Base-by-base conservation (phyloP, 2,797 vertebrate genomes). In the Hydrophis major region DNA sequence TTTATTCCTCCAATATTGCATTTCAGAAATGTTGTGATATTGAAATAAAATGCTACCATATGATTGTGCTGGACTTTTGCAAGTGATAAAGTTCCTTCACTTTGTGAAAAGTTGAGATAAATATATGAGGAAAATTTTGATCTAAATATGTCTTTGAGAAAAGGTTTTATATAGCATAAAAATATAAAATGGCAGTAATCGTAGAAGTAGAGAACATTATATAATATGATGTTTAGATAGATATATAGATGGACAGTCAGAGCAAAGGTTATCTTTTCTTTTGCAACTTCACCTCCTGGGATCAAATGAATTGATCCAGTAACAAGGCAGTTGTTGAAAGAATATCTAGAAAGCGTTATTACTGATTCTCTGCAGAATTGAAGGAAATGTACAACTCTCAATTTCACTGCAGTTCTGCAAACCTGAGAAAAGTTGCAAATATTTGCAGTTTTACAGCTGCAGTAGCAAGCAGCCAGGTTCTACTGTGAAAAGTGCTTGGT, bases 381-480 rank as follows among this genome's bases (percentile, higher is more conserved):
- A 47, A 1, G 20, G 37, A 47, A 83, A 83, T 22, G 4, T 47
- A 47, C 37, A 47, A 25, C 8, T 25, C 20, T 83, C 74, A 83
- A 47, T 83, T 83, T 83, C 78, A 83, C 20, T 47, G 20, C 78
- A 83, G 42, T 22, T 83, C 78, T 83, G 78, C 42, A 47, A 83
- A 83, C 78, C 74, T 83, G 42, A 37, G 78, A 47, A 42, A 87
- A 27, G 86, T 60, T 90, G 86, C 2, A 66, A 47, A 37, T 0
- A 0, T 12, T 89, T 92, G 1, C 47, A 37, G 32, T 50, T n/a
- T 57, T 89, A 90, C 92, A 59, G 66, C 42, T 66, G 66, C 3
- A 61, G 32, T 57, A 92, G n/a, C 50, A 78, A 94, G 42, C 22
- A 47, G 78, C 78, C 78, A 83, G 32, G 78, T 83, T 83, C 78